Percentiles rank a stretch among this genome's conserved stretches.
These are phyloP conservation scores for Synanthedon tipuliformis DNA, from an alignment of 2,888 invertebrate genomes.

Conservation along the genomic window DNA sequence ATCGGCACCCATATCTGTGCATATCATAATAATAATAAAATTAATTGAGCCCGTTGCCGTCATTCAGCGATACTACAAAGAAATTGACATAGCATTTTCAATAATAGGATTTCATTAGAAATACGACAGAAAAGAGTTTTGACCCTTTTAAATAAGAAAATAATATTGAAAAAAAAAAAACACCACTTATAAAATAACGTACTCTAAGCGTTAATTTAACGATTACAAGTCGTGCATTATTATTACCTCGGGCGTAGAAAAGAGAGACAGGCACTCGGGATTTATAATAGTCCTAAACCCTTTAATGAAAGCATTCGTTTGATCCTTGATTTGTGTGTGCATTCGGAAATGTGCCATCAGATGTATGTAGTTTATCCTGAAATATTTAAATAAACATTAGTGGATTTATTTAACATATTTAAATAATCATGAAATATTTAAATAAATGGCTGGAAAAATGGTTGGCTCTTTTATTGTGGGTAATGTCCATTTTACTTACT, in stretches of 20 bases:
- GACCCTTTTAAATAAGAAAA: too few relatives aligned
- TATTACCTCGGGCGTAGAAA: constrained; percentile 91
- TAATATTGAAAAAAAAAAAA: not conserved
- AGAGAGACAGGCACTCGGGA: constrained; percentile 93
- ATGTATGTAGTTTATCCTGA: constrained; percentile 96
- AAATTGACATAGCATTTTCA: too few relatives aligned
- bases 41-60: too few relatives aligned
- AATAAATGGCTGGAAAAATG: not conserved
- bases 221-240: constrained; percentile 1
- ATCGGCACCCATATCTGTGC: too few relatives aligned
- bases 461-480: too few relatives aligned
- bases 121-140: too few relatives aligned
- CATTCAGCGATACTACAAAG: too few relatives aligned
- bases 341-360: constrained; percentile 98
- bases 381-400: constrained; percentile 18
- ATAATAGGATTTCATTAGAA: too few relatives aligned
- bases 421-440: not conserved
- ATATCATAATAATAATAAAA: too few relatives aligned
- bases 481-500: constrained; percentile 62
- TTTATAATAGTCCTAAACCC: constrained; percentile 96
- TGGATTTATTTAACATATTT: too few relatives aligned
- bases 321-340: constrained; percentile 97
- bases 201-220: not conserved
- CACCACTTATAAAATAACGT: not conserved
- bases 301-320: constrained; percentile 94